Percentiles rank a stretch among this genome's conserved stretches.
phyloP scores from a whole-genome alignment of 2,888 invertebrate genomes.

The Caenorhabditis drosophilae region DNA sequence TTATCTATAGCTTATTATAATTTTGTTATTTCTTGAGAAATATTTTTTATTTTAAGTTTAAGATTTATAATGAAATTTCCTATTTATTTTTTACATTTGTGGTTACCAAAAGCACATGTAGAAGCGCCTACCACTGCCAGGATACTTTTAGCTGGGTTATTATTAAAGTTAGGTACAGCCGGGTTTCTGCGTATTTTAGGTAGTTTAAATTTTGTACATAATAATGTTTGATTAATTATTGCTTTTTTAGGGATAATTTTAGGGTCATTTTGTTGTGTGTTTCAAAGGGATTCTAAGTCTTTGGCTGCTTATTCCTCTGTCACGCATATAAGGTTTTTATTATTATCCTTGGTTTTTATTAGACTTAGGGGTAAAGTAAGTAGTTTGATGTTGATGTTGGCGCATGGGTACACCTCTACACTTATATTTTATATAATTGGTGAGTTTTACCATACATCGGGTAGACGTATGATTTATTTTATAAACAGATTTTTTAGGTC shows the following conservation, averaged over 20 bases:
- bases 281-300: slow-evolving; percentile 56
- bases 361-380: slow-evolving; percentile 42
- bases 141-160: slow-evolving; percentile 53
- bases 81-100: slow-evolving; percentile 75
- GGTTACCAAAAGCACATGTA: slow-evolving; percentile 60
- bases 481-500: slow-evolving; percentile 51
- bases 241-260: slow-evolving; percentile 53
- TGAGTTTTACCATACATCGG: slow-evolving; percentile 50
- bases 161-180: slow-evolving; percentile 55
- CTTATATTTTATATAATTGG: slow-evolving; percentile 52
- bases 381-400: slow-evolving; percentile 46
- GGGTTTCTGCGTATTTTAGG: slow-evolving; percentile 57
- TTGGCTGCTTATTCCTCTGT: slow-evolving; percentile 53
- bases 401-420: slow-evolving; percentile 53
- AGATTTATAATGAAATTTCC: slow-evolving; percentile 52
- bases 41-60: slow-evolving; percentile 53
- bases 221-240: slow-evolving; percentile 49
- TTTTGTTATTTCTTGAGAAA: slow-evolving; percentile 48
- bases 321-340: slow-evolving; percentile 50
- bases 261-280: slow-evolving; percentile 51
- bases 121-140: slow-evolving; percentile 61
- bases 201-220: slow-evolving; percentile 47
- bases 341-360: slow-evolving; percentile 45
- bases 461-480: slow-evolving; percentile 53
- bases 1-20: slow-evolving; percentile 47